phyloP scores from a whole-genome alignment of 2,888 invertebrate species.

The Sphaerophoria taeniata region DNA sequence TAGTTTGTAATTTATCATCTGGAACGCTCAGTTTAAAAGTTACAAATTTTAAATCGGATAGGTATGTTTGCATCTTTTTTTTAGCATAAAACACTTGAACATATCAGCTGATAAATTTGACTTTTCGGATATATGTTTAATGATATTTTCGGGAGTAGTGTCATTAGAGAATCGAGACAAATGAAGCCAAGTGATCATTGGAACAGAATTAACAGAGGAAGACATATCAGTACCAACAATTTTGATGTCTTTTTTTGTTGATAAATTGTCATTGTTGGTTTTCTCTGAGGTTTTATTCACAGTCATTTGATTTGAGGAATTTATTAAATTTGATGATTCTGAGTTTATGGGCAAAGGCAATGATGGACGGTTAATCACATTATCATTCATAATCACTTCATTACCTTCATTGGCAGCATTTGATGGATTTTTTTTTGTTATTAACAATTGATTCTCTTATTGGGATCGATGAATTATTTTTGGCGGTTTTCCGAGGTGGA shows the following conservation, averaged over 20 bases:
- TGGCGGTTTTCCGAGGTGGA: background rate
- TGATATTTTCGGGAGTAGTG: background rate
- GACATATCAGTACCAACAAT: slow-evolving; percentile 4
- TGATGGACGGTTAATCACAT: background rate
- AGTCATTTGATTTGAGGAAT: background rate
- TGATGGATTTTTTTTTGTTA: background rate
- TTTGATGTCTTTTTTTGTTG: background rate
- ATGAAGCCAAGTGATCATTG: background rate
- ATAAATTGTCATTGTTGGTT: background rate
- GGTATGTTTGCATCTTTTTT: background rate
- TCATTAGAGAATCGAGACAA: background rate
- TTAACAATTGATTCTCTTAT: background rate
- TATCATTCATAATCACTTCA: slow-evolving; percentile 8
- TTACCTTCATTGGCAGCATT: background rate
- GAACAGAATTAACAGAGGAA: background rate
- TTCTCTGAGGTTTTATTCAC: background rate
- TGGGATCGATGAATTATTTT: background rate
- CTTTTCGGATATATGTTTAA: slow-evolving; percentile 2
- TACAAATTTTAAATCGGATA: slow-evolving; percentile 9
- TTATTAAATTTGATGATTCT: background rate
- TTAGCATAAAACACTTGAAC: background rate
- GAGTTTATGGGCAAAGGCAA: background rate
- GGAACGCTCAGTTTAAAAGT: slow-evolving; percentile 17
- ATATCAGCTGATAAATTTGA: background rate
- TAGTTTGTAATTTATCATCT: slow-evolving; percentile 3